Evolutionary conservation across 2,888 invertebrate genomes (phyloP).

Genomic region (Clanis bilineata): DNA sequence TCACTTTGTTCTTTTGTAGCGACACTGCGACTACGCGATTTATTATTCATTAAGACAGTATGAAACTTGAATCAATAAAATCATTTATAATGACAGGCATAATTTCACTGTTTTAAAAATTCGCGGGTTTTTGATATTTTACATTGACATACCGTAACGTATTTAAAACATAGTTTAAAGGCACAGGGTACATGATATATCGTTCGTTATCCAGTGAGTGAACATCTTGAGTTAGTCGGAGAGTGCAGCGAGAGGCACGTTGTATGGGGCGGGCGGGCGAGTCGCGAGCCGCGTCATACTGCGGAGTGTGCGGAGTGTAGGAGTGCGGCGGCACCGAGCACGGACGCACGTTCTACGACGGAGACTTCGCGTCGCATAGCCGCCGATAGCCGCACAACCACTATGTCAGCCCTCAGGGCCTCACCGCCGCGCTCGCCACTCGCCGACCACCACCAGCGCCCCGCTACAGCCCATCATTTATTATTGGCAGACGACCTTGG

Average conservation of each 20-base stretch:
- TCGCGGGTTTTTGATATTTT: not conserved
- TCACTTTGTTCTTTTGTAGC: conserved; percentile 49
- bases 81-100: not conserved
- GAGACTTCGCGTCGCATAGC: conserved; percentile 39
- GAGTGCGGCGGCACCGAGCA: conserved; percentile 56
- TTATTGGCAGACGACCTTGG: conserved; percentile 72
- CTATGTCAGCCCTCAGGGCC: conserved; percentile 40
- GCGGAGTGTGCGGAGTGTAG: no score
- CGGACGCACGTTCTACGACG: conserved; percentile 36
- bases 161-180: conserved; percentile 37
- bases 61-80: conserved; percentile 1
- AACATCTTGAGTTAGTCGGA: conserved; percentile 39
- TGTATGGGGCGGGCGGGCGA: conserved; percentile 56
- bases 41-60: conserved; percentile 10
- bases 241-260: conserved; percentile 42
- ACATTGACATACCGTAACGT: not conserved
- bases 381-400: no score
- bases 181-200: conserved; percentile 54
- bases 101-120: conserved; percentile 4
- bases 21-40: conserved; percentile 10
- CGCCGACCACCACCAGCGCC: conserved; percentile 36
- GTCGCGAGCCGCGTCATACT: conserved; percentile 72
- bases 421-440: conserved; percentile 18
- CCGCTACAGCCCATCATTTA: conserved; percentile 67
- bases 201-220: conserved; percentile 38